Conservation (phyloP, 2,113 vertebrate genomes). For the Pterocles burchelli region DNA sequence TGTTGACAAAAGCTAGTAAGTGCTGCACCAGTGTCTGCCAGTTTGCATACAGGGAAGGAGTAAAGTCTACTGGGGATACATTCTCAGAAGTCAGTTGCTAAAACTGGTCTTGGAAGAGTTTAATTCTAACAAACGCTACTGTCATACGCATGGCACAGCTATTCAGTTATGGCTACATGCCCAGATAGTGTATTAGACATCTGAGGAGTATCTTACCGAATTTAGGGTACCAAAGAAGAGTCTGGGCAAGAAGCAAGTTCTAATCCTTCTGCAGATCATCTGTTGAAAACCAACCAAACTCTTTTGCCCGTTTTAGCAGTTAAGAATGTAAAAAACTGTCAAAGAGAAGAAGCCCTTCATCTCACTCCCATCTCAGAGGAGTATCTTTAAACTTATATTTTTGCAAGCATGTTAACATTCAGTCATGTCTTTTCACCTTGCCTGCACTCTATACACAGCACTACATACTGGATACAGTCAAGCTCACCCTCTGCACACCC, state of each 20-base stretch:
- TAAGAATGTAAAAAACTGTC: neutral
- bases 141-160: too few relatives aligned
- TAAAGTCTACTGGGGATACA: fast-evolving
- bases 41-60: neutral
- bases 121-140: neutral
- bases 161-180: neutral
- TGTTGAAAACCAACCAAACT: neutral
- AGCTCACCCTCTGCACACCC: neutral
- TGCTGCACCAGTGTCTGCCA: neutral
- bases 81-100: neutral
- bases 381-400: neutral
- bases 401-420: neutral
- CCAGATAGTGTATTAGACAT: neutral
- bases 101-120: neutral
- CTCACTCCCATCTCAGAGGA: neutral
- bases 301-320: neutral
- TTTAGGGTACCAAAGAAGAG: neutral
- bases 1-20: neutral
- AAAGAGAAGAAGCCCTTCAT: neutral
- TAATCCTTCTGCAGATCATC: neutral
- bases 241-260: neutral
- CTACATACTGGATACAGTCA: neutral
- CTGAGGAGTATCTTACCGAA: neutral
- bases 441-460: neutral
- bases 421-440: neutral